Conservation (phyloP, 2,797 vertebrate genomes). For the Muraenolepis orangiensis region DNA sequence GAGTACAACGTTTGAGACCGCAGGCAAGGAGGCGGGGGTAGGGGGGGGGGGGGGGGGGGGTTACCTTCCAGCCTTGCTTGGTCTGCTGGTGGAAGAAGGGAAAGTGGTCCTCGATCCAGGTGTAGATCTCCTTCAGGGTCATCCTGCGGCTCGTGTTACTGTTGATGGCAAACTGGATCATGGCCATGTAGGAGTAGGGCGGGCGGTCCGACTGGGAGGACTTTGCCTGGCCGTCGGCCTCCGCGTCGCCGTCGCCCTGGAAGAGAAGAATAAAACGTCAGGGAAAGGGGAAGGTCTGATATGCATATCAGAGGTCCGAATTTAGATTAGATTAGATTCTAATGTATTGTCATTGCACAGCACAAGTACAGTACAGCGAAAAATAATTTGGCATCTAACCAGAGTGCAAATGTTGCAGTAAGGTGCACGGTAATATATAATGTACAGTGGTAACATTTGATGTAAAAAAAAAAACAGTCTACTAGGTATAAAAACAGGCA, state of each 20-base stretch:
- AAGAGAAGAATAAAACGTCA: neutral
- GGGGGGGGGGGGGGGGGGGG: neutral
- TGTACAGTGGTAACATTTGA: no score
- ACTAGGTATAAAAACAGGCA: no score
- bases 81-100: slow-evolving; percentile 90
- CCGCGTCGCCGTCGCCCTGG: neutral
- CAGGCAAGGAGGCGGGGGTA: neutral
- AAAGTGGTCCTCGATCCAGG: slow-evolving; percentile 95
- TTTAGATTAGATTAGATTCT: no score
- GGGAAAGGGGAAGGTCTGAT: neutral
- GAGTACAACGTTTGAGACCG: neutral
- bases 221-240: neutral
- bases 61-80: slow-evolving; percentile 94
- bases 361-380: no score
- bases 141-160: slow-evolving; percentile 84
- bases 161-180: slow-evolving; percentile 99
- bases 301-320: neutral
- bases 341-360: no score
- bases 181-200: slow-evolving; percentile 96
- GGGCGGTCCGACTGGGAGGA: slow-evolving; percentile 74
- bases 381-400: no score
- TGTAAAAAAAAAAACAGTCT: no score
- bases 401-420: no score
- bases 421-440: no score
- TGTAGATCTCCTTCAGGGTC: slow-evolving; percentile 96